These are phyloP conservation scores for Machimus rusticus DNA, from an alignment of 2,888 invertebrate genomes.

Conservation along the genomic window DNA sequence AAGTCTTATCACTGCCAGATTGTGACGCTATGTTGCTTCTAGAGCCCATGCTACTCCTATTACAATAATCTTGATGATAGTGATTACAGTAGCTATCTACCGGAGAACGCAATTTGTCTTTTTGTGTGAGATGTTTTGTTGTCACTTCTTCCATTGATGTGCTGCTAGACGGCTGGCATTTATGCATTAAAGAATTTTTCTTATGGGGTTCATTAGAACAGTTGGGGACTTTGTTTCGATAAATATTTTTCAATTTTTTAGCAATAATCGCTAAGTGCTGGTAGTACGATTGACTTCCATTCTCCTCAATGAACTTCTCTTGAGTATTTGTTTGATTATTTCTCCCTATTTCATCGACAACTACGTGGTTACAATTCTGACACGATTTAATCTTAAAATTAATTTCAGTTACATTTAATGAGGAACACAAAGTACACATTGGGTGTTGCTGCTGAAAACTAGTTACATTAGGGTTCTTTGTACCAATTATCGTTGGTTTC, in stretches of 20 bases:
- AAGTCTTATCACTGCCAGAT: slow-evolving; percentile 42
- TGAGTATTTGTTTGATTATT: background rate
- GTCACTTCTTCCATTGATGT: background rate
- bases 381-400: slow-evolving; percentile 48
- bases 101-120: background rate
- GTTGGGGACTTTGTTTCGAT: slow-evolving; percentile 44
- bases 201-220: background rate
- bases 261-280: slow-evolving; percentile 44
- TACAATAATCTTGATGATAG: slow-evolving; percentile 40
- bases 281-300: slow-evolving; percentile 37
- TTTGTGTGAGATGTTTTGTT: background rate
- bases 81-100: slow-evolving; percentile 6
- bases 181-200: background rate
- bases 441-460: slow-evolving; percentile 12
- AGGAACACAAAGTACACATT: slow-evolving; percentile 47
- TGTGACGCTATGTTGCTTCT: slow-evolving; percentile 43
- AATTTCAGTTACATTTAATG: slow-evolving; percentile 48
- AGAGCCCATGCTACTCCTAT: slow-evolving; percentile 39
- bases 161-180: background rate
- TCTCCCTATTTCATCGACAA: slow-evolving; percentile 43
- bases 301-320: background rate
- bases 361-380: slow-evolving; percentile 46
- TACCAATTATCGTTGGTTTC: slow-evolving; percentile 39
- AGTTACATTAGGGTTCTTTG: slow-evolving; percentile 29
- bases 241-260: slow-evolving; percentile 47